Base-by-base conservation (phyloP, 2,113 vertebrate genomes). In the Trichechus manatus region DNA sequence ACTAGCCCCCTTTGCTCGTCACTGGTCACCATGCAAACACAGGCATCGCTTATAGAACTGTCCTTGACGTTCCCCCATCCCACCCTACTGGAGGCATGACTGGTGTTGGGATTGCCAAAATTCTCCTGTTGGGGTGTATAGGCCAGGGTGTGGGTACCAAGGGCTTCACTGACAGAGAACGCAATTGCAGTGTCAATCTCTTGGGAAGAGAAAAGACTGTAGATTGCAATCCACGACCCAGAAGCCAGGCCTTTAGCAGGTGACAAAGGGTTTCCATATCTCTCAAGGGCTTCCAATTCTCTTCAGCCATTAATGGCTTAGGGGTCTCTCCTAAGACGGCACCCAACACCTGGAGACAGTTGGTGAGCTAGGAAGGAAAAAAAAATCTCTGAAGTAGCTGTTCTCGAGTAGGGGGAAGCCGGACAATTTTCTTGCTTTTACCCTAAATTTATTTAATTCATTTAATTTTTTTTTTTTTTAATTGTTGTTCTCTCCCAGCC, bases 101-200 rank as follows among this genome's bases (percentile, higher is more conserved):
- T 72, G 23, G 27, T 47, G 25, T 17, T 80, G 72, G n/a, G 33
- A 91, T 23, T 44, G 8, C 7, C 39, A 1, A 56, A 81, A 83
- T 79, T 70, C 72, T 88, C 25, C 59, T 78, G 8, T 0, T 86
- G 42, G 27, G 13, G 5, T 91, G 20, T 59, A 9, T 9, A 81
- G 29, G 25, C 31, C 63, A 68, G 95, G 53, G 83, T 20, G 9
- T 78, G 7, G 64, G 63, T 66, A 70, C 39, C 33, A n/a, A 89
- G 59, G 74, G 22, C 8, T 89, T 91, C 50, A 70, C 3, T 59
- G 17, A 75, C 25, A 93, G 44, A 81, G n/a, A 95, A 66, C 17
- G 33, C n/a, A 70, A 88, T 29, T 27, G 23, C 13, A 70, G 9
- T 17, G 9, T 50, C 79, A 79, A 6, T 36, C 27, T 42, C 80